Conservation (phyloP, 2,888 invertebrate genomes). For the Tipula lateralis region DNA sequence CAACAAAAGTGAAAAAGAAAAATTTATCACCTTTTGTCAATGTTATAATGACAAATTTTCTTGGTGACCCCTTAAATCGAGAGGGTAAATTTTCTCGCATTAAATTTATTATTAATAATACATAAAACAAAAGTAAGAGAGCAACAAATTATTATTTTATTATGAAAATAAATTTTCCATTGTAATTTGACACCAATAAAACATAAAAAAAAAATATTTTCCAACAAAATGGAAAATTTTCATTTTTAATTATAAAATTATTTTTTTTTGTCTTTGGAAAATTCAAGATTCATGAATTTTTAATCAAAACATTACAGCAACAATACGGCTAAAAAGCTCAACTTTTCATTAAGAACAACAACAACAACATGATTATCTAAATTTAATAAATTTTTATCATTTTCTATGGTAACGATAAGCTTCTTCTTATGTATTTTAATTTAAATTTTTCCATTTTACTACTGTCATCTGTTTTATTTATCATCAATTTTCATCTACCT, state of each 20-base stretch:
- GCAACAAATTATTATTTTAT: neutral
- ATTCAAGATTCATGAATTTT: constrained; percentile 7
- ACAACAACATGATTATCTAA: neutral
- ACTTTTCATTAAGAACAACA: neutral
- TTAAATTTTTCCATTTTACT: neutral
- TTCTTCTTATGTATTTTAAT: neutral
- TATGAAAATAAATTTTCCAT: constrained; percentile 7
- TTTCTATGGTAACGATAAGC: neutral
- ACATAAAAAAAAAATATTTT: neutral
- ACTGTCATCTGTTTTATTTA: constrained; percentile 24
- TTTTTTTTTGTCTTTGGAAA: neutral
- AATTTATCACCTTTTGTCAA: no score
- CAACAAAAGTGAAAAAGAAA: no score
- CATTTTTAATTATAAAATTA: neutral
- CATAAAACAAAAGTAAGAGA: neutral
- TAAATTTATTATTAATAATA: neutral
- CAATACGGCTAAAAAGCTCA: neutral
- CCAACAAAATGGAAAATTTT: neutral
- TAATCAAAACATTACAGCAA: neutral
- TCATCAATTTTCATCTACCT: neutral
- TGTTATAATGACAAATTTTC: neutral
- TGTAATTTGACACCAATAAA: constrained; percentile 19
- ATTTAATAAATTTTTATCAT: constrained; percentile 1
- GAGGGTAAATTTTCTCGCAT: neutral
- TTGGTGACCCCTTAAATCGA: neutral